Base-by-base conservation (phyloP, 2,113 vertebrate genomes). In the Neopipo cinnamomea region DNA sequence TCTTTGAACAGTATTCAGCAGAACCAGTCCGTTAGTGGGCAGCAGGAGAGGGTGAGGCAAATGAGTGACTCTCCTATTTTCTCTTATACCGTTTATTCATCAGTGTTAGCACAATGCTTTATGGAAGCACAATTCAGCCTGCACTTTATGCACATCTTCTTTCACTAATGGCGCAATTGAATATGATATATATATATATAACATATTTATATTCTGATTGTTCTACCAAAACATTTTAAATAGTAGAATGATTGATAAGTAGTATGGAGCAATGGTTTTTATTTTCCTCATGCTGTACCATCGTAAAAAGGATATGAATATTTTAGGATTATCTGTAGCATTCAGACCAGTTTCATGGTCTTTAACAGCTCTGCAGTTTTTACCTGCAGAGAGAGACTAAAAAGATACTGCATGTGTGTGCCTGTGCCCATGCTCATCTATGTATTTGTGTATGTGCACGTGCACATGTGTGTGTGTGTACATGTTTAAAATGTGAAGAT, bases 371-470 rank as follows among this genome's bases (percentile, higher is more conserved):
- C 59, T 47, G 31, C 46, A 73, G 19, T 66, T 87, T 72, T 79
- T 31, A 76, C 28, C 27, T 66, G 20, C 24, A 67, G 24, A 58
- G 9, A 63, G n/a, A 67, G 21, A 66, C 11, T n/a, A 63, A 41
- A 71, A 74, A 71, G 42, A 22, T 8, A 12, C 3, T 24, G 1
- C 3, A 1, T 30, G 11, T 33, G 27, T 0, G 25, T 41, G 67
- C 39, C 3, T 82, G 33, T 53, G 39, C 44, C 39, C 13, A 21
- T n/a, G 23, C 28, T n/a, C 39, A 21, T 21, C 21, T 30, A 17
- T 22, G 3, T 13, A 7, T 22, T 6, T 35, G 9, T 22, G 1
- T 8, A 2, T 1, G 1, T 37, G 28, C 4, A 1, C 5, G 8
- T 14, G 8, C 2, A 13, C 2, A 13, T 2, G 5, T 16, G 15